Evolutionary conservation across 1,140 invertebrate species (phyloP).

Genomic region (Sesamia nonagrioides): DNA sequence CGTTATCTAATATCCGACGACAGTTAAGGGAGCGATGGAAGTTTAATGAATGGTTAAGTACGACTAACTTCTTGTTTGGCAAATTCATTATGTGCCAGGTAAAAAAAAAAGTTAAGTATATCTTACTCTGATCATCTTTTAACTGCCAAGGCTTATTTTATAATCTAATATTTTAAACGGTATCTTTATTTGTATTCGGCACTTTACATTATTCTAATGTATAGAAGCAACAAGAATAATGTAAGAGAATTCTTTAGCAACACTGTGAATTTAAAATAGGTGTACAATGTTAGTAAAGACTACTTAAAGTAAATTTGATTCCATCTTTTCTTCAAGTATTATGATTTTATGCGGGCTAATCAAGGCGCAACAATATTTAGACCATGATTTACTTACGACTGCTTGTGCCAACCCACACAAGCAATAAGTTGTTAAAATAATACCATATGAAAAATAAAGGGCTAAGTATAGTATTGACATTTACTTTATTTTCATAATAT

Average conservation of each 20-base stretch:
- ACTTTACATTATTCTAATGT: too few species aligned
- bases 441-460: neutral
- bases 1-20: constrained; percentile 4
- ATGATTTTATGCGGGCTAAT: neutral
- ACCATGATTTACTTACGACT: constrained; percentile 13
- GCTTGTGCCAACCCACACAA: neutral
- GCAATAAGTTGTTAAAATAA: neutral
- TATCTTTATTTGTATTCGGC: too few species aligned
- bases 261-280: too few species aligned
- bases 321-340: neutral
- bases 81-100: neutral
- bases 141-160: too few species aligned
- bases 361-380: neutral
- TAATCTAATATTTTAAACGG: too few species aligned
- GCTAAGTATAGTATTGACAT: neutral
- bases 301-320: neutral
- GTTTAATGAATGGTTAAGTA: constrained; percentile 19
- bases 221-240: too few species aligned
- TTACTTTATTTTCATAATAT: neutral
- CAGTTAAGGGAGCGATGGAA: neutral
- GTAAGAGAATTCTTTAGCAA: too few species aligned
- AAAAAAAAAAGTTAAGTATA: neutral
- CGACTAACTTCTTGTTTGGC: neutral
- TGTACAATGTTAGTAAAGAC: too few species aligned
- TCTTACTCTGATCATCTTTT: neutral